Evolutionary conservation across 2,113 vertebrate genomes (phyloP), one percentile per base, ranked within the genome.

Genomic region (Cyanoramphus novaezelandiae): DNA sequence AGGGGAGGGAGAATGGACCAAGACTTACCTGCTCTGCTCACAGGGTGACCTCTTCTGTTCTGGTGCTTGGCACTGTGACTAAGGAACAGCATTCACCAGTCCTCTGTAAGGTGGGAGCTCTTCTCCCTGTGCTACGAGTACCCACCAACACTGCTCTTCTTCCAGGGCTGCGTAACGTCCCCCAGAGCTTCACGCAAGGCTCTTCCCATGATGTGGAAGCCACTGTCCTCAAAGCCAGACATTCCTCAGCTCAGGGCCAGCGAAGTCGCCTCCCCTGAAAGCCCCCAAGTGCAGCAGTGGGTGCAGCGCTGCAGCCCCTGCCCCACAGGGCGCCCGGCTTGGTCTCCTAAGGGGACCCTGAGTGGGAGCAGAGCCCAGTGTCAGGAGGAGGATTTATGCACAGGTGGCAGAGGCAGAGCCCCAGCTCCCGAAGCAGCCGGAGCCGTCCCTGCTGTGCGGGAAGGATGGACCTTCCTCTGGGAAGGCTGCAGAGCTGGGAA

Each of bases 11-110:
- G 46, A 46, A 82, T 0, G 6, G 60, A 76, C 70, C 71, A 27
- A n/a, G n/a, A 93, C 96, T 96, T 96, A 97, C 95, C 96, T 95
- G 91, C 55, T 41, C 0, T 52, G 46, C 78, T 46, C 1, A 0
- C 9, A 5, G 1, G 37, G 57, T 17, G 60, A 35, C 64, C 46
- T 88, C 50, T 70, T 31, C 39, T 57, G 59, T 31, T 17, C 35
- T 41, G 65, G 43, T 43, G 69, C 67, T 35, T 31, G 55, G 53
- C 50, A 37, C 68, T 7, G 43, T 35, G 59, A 2, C n/a, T 43
- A 64, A 55, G 46, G n/a, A 92, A 31, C 57, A 18, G 80, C 69
- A 8, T 4, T 9, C 2, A 1, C 35, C 62, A 31, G 55, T 44
- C 67, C 69, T 39, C 2, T 29, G 46, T 8, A 27, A 59, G 59